Evolutionary conservation across 2,888 invertebrate species (phyloP).

Genomic region (Phortica okadai): DNA sequence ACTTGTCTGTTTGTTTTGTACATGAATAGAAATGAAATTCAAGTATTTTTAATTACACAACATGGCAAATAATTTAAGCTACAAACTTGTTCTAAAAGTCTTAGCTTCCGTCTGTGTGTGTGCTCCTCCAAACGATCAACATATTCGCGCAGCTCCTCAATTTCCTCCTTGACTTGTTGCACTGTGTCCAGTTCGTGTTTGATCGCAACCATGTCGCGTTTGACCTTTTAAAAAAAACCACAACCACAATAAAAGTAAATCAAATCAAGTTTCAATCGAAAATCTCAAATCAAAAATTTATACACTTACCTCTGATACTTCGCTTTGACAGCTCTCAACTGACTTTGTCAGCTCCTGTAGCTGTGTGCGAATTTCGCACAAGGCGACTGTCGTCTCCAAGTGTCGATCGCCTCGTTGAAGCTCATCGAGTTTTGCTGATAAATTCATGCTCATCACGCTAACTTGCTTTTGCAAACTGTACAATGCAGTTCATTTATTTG

Average conservation of each 20-base stretch:
- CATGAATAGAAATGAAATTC: slow-evolving; percentile 72
- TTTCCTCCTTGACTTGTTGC: slow-evolving; percentile 96
- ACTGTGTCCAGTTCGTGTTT: slow-evolving; percentile 95
- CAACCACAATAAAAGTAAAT: background rate
- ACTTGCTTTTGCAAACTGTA: slow-evolving; percentile 97
- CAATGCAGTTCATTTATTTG: background rate
- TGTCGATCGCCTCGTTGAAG: slow-evolving; percentile 93
- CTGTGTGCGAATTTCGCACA: slow-evolving; percentile 94
- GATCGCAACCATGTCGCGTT: slow-evolving; percentile 96
- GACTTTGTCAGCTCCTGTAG: slow-evolving; percentile 95
- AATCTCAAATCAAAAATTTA: background rate
- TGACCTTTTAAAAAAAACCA: slow-evolving; percentile 79
- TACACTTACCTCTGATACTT: slow-evolving; percentile 86
- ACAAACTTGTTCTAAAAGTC: slow-evolving; percentile 93
- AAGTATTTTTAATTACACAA: slow-evolving; percentile 76
- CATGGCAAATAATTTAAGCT: slow-evolving; percentile 77
- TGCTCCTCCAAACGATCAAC: slow-evolving; percentile 94
- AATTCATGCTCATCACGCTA: slow-evolving; percentile 98
- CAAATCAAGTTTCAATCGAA: slow-evolving; percentile 1
- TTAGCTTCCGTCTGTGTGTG: slow-evolving; percentile 91
- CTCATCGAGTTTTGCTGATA: slow-evolving; percentile 95
- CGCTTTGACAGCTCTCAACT: slow-evolving; percentile 95
- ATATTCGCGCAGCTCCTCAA: slow-evolving; percentile 93
- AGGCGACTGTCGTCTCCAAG: slow-evolving; percentile 94
- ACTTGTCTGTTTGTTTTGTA: slow-evolving; percentile 54